Base-by-base conservation (phyloP, 2,888 invertebrate species). In the Cerceris ruficornis region DNA sequence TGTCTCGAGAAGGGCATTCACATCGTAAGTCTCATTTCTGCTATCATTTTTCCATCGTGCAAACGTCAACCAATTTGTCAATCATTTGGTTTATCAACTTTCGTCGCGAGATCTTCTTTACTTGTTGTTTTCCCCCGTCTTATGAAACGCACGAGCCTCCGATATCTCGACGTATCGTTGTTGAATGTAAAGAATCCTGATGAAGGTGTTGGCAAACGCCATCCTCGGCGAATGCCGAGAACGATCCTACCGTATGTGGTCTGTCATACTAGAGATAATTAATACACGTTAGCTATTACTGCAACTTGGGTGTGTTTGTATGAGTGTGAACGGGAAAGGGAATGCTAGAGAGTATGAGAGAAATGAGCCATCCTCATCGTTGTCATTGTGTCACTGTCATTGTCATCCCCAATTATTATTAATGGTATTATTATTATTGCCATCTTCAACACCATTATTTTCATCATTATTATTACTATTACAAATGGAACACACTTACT, bases 391-490 rank as follows among this genome's bases (percentile, higher is more conserved):
- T 59, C 64, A 64, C 55, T 28, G 50, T 61, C 39, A 83, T 43
- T 69, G 69, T 62, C 83, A 83, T 78, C 81, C 78, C 75, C 84
- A 84, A n/a, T 78, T 84, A 55, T 65, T 67, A 77, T 78, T 83
- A 72, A 79, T 83, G 85, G 76, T 80, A 83, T 76, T 78, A 85
- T 54, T 72, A 73, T 8, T 76, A 79, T 85, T 84, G 83, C 77
- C 43, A 83, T 43, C 70, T 67, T 69, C 83, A 81, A 77, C 80
- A 75, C 73, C 84, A 84, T 77, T 81, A 14, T 59, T 58, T 58
- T 57, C n/a, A 28, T 62, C 41, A 83, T 49, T 70, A 68, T 64
- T 81, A 83, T 80, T 78, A 78, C 76, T 82, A 84, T 78, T 84
- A 61, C 28, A 28, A 28, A 28, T 28, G 28, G 28, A 28, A 28